Evolutionary conservation across 2,113 vertebrate genomes (phyloP).

Genomic region (Steatornis caripensis): DNA sequence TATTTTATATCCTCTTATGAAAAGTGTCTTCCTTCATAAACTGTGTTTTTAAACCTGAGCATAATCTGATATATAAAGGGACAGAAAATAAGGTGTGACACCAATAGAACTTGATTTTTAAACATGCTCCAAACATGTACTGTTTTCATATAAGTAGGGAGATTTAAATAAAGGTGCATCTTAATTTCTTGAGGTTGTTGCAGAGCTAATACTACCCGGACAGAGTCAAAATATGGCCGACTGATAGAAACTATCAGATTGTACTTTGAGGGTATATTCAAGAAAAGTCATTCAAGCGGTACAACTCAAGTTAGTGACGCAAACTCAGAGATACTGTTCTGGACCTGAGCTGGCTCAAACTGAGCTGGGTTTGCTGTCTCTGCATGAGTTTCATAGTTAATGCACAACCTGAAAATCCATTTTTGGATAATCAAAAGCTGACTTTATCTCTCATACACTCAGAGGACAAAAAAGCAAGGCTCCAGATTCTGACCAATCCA

Average conservation of each 20-base stretch:
- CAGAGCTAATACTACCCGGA: neutral
- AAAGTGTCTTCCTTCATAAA: neutral
- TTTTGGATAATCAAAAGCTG: neutral
- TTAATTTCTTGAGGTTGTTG: neutral
- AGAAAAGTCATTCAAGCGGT: neutral
- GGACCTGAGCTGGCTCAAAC: neutral
- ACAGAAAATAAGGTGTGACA: neutral
- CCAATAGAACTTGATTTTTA: neutral
- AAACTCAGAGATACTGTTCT: neutral
- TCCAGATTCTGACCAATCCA: neutral
- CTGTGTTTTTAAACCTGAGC: neutral
- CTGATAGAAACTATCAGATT: neutral
- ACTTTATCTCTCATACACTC: neutral
- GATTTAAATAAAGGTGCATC: neutral
- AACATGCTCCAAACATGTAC: neutral
- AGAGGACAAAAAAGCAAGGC: rapidly evolving
- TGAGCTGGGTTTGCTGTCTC: neutral
- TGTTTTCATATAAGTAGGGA: neutral
- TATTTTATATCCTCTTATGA: neutral
- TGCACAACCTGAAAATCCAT: neutral
- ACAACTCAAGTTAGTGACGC: neutral
- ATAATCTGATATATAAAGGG: neutral
- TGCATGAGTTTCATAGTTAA: neutral
- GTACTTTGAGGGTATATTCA: neutral
- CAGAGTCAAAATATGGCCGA: neutral